These are phyloP conservation scores for Diadophis punctatus DNA, from an alignment of 2,113 vertebrate genomes.

Conservation along the genomic window DNA sequence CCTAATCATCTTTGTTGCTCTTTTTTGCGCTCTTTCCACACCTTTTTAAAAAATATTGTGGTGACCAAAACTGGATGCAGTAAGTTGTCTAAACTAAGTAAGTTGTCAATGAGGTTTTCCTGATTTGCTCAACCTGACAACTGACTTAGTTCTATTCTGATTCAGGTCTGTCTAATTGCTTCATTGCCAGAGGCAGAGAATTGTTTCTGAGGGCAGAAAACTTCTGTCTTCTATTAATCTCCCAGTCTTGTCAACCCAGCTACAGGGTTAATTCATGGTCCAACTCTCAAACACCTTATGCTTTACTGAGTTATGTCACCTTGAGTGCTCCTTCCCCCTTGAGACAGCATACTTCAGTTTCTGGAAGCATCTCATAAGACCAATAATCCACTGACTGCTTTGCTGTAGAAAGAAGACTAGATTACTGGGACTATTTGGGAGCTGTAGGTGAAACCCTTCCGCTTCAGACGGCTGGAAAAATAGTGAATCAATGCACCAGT, in stretches of 20 bases:
- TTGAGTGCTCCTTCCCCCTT: neutral
- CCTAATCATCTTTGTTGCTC: no score
- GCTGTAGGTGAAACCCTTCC: neutral
- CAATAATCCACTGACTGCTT: neutral
- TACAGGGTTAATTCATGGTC: neutral
- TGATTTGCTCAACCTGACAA: neutral
- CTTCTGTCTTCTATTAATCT: neutral
- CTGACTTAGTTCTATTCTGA: neutral
- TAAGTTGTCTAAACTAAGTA: no score
- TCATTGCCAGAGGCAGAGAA: neutral
- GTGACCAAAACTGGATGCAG: no score
- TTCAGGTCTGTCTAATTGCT: neutral
- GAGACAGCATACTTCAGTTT: neutral
- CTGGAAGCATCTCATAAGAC: neutral
- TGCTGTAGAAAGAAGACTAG: neutral
- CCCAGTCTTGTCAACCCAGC: neutral
- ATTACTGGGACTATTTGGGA: neutral
- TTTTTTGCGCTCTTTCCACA: no score
- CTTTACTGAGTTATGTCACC: neutral
- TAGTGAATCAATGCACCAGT: neutral
- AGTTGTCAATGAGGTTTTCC: neutral
- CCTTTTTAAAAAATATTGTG: no score
- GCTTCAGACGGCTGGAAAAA: neutral
- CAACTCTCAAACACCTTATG: neutral
- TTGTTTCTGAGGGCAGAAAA: neutral